Percentiles rank a stretch among this genome's conserved stretches.
These are phyloP conservation scores for Dascyllus trimaculatus DNA, from an alignment of 2,113 vertebrate genomes.

Conservation along the genomic window DNA sequence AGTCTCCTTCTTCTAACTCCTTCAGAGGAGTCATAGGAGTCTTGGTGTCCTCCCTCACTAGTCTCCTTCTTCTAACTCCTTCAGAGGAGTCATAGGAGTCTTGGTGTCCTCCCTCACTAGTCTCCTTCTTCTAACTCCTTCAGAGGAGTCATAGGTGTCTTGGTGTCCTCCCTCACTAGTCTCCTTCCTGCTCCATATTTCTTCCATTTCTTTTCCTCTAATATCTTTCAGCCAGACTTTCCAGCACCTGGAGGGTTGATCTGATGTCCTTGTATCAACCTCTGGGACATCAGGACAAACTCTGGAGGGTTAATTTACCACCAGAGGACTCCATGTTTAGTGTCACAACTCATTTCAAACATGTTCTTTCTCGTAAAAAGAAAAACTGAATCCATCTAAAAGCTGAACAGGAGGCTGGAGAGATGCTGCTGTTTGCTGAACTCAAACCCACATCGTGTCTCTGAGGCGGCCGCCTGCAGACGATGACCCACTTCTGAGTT, in stretches of 20 bases:
- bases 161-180: too few relatives aligned
- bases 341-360: slow-evolving; percentile 9
- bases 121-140: too few relatives aligned
- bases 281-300: background rate
- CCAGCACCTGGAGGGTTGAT: slow-evolving; percentile 3
- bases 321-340: background rate
- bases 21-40: too few relatives aligned
- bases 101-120: too few relatives aligned
- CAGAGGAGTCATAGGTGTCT: too few relatives aligned
- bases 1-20: too few relatives aligned
- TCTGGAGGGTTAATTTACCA: slow-evolving; percentile 7
- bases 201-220: too few relatives aligned
- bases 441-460: slow-evolving; percentile 4
- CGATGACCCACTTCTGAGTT: slow-evolving; percentile 60
- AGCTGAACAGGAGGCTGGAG: background rate
- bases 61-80: too few relatives aligned
- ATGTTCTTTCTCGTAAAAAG: background rate
- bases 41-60: too few relatives aligned
- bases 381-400: background rate
- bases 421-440: slow-evolving; percentile 19
- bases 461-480: slow-evolving; percentile 18
- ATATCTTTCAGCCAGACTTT: too few relatives aligned
- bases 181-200: too few relatives aligned
- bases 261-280: background rate
- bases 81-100: too few relatives aligned